Percentiles rank a stretch among this genome's conserved stretches.
Conservation (phyloP, 2,888 invertebrate genomes). For the Synergus gifuensis region DNA sequence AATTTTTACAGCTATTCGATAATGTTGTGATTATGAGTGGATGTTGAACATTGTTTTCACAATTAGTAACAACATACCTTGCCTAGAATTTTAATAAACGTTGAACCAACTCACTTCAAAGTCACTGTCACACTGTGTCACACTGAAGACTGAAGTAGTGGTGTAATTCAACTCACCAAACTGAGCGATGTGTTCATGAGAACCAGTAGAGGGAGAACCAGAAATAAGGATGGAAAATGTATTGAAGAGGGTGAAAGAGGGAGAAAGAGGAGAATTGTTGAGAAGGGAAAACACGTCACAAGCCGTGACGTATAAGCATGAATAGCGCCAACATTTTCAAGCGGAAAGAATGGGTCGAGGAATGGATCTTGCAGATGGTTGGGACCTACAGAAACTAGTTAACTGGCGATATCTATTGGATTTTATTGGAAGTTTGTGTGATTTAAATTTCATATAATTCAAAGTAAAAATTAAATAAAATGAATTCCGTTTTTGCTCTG, state of each 20-base stretch:
- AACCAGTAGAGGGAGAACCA: slow-evolving; percentile 14
- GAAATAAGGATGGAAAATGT: slow-evolving; percentile 3
- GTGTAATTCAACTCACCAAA: slow-evolving; percentile 33
- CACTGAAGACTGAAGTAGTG: background rate
- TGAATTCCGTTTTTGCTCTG: no score
- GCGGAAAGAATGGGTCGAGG: background rate
- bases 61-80: background rate
- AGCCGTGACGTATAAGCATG: slow-evolving; percentile 8
- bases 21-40: background rate
- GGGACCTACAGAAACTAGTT: background rate
- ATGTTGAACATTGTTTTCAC: background rate
- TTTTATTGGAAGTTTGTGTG: background rate
- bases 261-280: background rate
- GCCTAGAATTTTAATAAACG: background rate
- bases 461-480: no score
- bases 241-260: background rate
- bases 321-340: slow-evolving; percentile 8
- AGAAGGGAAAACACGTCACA: slow-evolving; percentile 15
- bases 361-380: background rate
- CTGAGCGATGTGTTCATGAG: slow-evolving; percentile 22
- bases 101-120: slow-evolving; percentile 24
- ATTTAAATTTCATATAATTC: background rate
- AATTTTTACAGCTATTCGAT: background rate
- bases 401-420: slow-evolving; percentile 22
- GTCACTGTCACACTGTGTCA: slow-evolving; percentile 17